Base-by-base conservation (phyloP, 2,888 invertebrate species). In the Noctua fimbriata region DNA sequence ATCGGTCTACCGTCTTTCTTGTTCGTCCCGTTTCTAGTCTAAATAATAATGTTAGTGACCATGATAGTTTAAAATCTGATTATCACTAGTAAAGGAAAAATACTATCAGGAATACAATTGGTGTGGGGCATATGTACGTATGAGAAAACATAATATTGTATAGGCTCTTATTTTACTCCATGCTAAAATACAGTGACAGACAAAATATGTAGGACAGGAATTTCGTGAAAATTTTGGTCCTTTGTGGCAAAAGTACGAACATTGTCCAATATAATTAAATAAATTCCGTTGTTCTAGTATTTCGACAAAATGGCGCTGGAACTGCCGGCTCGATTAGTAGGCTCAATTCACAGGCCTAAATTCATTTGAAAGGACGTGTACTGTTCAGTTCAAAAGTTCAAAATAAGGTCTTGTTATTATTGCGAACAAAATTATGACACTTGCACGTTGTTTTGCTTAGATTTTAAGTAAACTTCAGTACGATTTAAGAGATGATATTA, bases 211-310 rank as follows among this genome's bases (percentile, higher is more conserved):
- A 55, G 16, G 41, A 9, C 52, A 55, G 63, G 41, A 83, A 80
- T 85, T 83, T 76, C 14, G 47, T 70, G n/a, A 24, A 67, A 70
- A 69, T 76, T n/a, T 76, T 24, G 18, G 14, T 44, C 67, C 69
- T 77, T 84, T 72, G 78, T 41, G 72, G 79, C 12, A n/a, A 60
- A 69, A 71, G 69, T 52, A 69, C 44, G 12, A 78, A 73, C 76
- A 44, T 73, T 79, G 70, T 41, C 47, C 72, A 55, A 84, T 77
- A 79, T 85, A 89, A 88, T 89, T 69, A 89, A 81, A 89, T 81
- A 79, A 87, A 85, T 87, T 82, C 71, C 78, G 47, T 70, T 76
- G 88, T 81, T 71, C 79, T 81, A 79, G 80, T 78, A 76, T 79
- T 82, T 81, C 67, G 16, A 58, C 69, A 69, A 87, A 89, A 47